Percentiles rank a stretch among this genome's conserved stretches.
Conservation (phyloP, 2,113 vertebrate genomes). For the Cacatua alba region DNA sequence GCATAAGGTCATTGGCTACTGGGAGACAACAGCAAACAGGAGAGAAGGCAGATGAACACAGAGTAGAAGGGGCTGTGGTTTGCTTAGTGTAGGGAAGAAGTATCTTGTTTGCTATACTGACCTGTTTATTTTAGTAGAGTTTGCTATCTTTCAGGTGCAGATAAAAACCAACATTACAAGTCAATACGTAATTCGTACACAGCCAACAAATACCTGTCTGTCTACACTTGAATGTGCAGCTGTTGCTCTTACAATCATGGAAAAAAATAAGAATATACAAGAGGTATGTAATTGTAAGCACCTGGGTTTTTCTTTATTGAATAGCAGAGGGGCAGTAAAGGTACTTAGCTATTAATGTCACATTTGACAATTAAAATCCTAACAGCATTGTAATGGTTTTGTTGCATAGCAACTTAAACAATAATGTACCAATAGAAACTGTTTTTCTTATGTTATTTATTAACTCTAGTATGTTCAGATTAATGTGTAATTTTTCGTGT, state of each 20-base stretch:
- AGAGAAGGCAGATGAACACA: background rate
- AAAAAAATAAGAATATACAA: conserved; percentile 86
- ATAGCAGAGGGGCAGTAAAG: background rate
- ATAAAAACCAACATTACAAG: conserved; percentile 87
- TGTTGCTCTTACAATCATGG: conserved; percentile 86
- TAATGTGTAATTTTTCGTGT: background rate
- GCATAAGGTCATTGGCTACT: background rate
- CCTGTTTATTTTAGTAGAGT: background rate
- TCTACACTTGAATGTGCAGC: conserved; percentile 97
- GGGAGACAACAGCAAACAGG: background rate
- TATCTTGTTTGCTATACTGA: background rate
- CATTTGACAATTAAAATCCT: background rate
- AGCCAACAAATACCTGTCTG: conserved; percentile 92
- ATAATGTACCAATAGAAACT: background rate
- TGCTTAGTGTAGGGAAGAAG: background rate
- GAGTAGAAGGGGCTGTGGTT: background rate
- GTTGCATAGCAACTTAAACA: background rate
- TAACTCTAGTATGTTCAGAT: background rate
- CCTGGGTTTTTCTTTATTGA: background rate
- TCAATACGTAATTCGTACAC: conserved; percentile 95
- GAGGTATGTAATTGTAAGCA: conserved; percentile 79
- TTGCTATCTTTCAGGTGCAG: conserved; percentile 84
- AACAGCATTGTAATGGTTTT: background rate
- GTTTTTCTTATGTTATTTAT: background rate
- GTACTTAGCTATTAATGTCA: background rate